Evolutionary conservation across 2,888 invertebrate genomes (phyloP), one percentile per base, ranked within the genome.

Genomic region (Strigamia transsilvanica): DNA sequence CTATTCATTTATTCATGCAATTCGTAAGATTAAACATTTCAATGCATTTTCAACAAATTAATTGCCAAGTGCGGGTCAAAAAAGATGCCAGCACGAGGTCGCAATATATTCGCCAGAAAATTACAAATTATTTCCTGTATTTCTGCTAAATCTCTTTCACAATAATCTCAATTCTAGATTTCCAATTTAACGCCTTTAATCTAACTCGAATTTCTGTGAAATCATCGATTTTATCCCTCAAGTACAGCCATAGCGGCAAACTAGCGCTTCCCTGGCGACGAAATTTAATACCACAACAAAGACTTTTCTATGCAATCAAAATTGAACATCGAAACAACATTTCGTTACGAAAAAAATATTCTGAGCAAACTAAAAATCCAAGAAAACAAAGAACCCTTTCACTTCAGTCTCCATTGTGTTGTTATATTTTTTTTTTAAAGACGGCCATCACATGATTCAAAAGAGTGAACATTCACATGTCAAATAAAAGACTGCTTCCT

Each of bases 401-500:
- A 73, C 5, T 27, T 73, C 27, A 32, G 73, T 73, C 27, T 73
- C 32, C 32, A 73, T 73, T 73, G 73, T 32, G 7, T 27, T 12
- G n/a, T 61, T 18, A 61, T n/a, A 10, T 21, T 61, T 21, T 73
- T 32, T 32, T 56, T 56, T n/a, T 56, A 9, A n/a, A 6, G 9
- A 32, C 23, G 73, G 21, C 18, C n/a, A 3, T 15, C n/a, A 73
- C 12, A 27, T 27, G 12, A 73, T 9, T 21, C 27, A 32, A 73
- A 73, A 73, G 73, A 27, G 15, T 15, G 12, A 73, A 73, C 27
- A 21, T 46, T 21, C 61, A 23, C 61, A 7, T 32, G 73, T 73
- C 73, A 73, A 73, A 73, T 73, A 73, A 73, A 4, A 73, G 32
- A 73, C 32, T 32, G 73, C 73, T n/a, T 73, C 73, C 73, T 73